Evolutionary conservation across 1,140 invertebrate genomes (phyloP), one percentile per base, ranked within the genome.

Genomic region (Hetaerina americana): DNA sequence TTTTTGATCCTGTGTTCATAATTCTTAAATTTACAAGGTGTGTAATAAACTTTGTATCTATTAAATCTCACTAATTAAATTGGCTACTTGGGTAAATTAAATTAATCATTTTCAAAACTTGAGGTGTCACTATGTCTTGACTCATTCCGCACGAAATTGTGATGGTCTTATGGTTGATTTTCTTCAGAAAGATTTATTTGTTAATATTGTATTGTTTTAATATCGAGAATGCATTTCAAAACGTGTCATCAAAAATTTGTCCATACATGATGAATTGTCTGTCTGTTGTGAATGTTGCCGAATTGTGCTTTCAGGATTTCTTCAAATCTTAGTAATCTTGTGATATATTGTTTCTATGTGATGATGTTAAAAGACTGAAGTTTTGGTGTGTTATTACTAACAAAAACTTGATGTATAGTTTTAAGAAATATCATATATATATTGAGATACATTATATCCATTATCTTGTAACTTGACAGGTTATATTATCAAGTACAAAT

Each of bases 401-500:
- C 31, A 57, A 57, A 57, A 57, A 57, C 40, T 57, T 57, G 40
- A 57, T 57, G 40, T 57, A 57, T 57, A 57, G 40, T 57, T 57
- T 57, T 57, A 57, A 57, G 40, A 57, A n/a, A n/a, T n/a, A n/a
- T n/a, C n/a, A n/a, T 57, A 57, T 57, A 57, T 57, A 57, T 57
- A 57, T 57, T 57, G 40, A 57, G 40, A 57, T 57, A 57, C 40
- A 57, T 57, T 57, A 57, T 57, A 57, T 57, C 40, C 40, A 57
- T 57, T 57, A 57, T 57, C 15, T 57, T 57, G 40, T 57, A 57
- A 57, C 40, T 57, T 57, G 40, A 57, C 40, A 57, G 40, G 40
- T 57, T 57, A 57, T 57, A 57, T 57, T 57, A 57, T 57, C 40
- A 57, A 57, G 40, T 57, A 57, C 40, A 57, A 57, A 57, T 57